phyloP scores from a whole-genome alignment of 2,113 vertebrate species.

The Colius striatus region DNA sequence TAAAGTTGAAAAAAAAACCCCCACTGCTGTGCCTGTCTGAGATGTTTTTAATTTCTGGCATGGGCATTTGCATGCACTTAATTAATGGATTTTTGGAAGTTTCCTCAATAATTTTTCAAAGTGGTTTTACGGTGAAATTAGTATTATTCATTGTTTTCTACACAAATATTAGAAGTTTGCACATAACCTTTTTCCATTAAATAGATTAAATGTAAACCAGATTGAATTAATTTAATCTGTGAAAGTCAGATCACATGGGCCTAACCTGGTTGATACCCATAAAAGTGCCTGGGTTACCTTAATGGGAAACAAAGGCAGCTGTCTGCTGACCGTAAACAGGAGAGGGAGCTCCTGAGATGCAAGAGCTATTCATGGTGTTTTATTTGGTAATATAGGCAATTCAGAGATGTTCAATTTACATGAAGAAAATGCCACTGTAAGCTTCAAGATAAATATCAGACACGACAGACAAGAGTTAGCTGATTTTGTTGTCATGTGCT shows the following conservation, averaged over 20 bases:
- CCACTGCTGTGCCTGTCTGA: background rate
- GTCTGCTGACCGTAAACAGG: constrained; percentile 8
- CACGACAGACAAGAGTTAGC: background rate
- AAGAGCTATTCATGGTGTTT: background rate
- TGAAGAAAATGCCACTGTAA: background rate
- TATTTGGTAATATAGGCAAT: constrained; percentile 10
- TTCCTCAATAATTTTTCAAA: background rate
- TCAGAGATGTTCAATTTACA: constrained; percentile 19
- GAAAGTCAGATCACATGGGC: background rate
- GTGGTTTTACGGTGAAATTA: background rate
- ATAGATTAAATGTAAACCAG: background rate
- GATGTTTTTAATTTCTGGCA: background rate
- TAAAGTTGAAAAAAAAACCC: background rate
- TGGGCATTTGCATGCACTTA: background rate
- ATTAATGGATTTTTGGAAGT: background rate
- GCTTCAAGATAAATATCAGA: constrained; percentile 39
- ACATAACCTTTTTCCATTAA: background rate
- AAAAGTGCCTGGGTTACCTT: background rate
- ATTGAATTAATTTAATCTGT: background rate
- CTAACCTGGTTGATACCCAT: background rate
- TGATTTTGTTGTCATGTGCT: constrained; percentile 21
- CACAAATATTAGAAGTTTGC: background rate
- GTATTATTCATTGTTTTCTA: background rate
- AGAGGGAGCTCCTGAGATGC: constrained; percentile 60
- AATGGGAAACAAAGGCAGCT: background rate